Conservation (phyloP, 2,797 vertebrate genomes). For the Pipistrellus nathusii region DNA sequence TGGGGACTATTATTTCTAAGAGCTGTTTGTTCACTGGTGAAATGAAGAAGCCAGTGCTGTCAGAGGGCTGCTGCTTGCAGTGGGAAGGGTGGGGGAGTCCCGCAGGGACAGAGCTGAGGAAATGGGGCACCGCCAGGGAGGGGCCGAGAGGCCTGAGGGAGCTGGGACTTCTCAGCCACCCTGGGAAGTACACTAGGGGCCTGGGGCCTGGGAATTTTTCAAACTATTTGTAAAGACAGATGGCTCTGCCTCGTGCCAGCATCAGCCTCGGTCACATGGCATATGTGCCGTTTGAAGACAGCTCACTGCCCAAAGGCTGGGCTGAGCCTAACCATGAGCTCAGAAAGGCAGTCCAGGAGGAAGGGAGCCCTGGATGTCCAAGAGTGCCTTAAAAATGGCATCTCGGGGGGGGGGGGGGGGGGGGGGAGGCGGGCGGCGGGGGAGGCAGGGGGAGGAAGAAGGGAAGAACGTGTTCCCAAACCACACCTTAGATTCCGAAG, state of each 20-base stretch:
- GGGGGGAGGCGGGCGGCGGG: too few species aligned
- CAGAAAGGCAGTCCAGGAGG: neutral
- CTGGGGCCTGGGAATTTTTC: neutral
- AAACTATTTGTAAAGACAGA: neutral
- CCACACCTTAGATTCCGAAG: neutral
- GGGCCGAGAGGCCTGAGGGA: neutral
- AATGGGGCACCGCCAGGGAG: neutral
- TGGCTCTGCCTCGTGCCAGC: neutral
- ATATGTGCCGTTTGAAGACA: neutral
- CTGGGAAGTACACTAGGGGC: neutral
- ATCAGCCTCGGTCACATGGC: neutral
- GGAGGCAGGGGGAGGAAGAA: too few species aligned
- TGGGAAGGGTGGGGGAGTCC: neutral
- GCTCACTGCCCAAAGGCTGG: neutral
- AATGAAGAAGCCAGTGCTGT: neutral
- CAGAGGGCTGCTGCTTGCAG: neutral
- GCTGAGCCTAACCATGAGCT: neutral
- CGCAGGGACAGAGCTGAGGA: neutral
- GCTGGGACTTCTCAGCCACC: neutral
- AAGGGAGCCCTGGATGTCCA: neutral
- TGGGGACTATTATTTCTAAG: neutral
- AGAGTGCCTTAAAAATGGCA: accelerated
- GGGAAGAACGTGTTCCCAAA: neutral
- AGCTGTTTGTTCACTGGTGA: neutral
- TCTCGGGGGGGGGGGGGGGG: accelerated